Base-by-base conservation (phyloP, 1,140 invertebrate genomes). In the Diprion similis region DNA sequence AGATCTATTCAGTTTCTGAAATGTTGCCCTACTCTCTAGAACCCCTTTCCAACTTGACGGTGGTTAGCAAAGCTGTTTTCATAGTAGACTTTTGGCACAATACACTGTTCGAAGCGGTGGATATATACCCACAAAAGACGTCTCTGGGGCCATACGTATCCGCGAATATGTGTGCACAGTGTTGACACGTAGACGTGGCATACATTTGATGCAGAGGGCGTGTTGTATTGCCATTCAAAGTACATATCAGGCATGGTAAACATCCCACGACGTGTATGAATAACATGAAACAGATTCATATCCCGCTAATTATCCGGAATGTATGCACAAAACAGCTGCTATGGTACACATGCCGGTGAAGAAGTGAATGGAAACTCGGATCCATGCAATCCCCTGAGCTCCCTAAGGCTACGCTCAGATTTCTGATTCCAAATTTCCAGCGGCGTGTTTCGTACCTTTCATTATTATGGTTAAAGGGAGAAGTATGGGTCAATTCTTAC, bases 41-140 rank as follows among this genome's bases (percentile, higher is more conserved):
- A 37, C 24, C 24, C 24, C 24, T 6, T 17, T 1, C 6, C 51
- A 59, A 15, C 9, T 59, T n/a, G 51, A 59, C 78, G 77, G 77
- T 78, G 77, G 76, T 76, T 75, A 71, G 79, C 80, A 81, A 78
- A 82, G 79, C 79, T 80, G 80, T 81, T 81, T 82, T 80, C 77
- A 79, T 79, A 81, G 78, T 78, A 80, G 82, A 82, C 76, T 81
- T 78, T 72, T 75, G 68, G 76, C 75, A 81, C 80, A 82, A 81
- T 82, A 77, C 75, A 72, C 78, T 71, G 78, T 80, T 81, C 78
- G 80, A 75, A 73, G 74, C 76, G 73, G 73, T 73, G 73, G 73
- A 71, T 75, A 72, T 70, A 77, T 76, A 37, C 24, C 70, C 59
- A 18, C 11, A 19, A 7, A 9, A 72, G 76, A 46, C 73, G 46